phyloP scores from a whole-genome alignment of 2,888 invertebrate species.

The Exephanes ischioxanthus region DNA sequence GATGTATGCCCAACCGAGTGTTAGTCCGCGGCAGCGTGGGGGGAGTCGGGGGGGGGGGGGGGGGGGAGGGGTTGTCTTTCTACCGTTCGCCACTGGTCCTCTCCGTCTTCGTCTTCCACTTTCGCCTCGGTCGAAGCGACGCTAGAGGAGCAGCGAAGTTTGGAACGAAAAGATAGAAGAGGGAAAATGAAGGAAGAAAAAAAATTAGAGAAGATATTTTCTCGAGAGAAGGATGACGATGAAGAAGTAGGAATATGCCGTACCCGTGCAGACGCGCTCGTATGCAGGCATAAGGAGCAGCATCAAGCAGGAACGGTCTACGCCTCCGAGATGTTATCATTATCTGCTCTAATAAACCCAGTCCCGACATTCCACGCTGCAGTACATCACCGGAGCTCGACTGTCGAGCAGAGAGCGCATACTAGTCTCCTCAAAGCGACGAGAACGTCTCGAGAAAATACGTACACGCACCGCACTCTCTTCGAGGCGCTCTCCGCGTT shows the following conservation, averaged over 20 bases:
- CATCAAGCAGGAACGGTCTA: conserved; percentile 71
- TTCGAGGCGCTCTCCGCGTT: not conserved
- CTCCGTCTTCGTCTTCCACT: conserved; percentile 41
- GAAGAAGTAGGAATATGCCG: conserved; percentile 56
- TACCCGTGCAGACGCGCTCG: conserved; percentile 44
- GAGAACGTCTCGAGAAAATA: conserved; percentile 44
- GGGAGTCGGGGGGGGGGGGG: conserved; percentile 43
- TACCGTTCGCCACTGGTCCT: conserved; percentile 44
- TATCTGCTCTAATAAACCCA: conserved; percentile 82
- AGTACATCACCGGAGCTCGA: conserved; percentile 76
- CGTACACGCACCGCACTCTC: conserved; percentile 7
- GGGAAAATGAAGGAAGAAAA: conserved; percentile 44
- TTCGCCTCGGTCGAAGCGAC: conserved; percentile 9
- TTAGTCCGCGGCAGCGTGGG: conserved; percentile 72
- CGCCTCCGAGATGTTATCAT: conserved; percentile 82
- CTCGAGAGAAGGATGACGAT: conserved; percentile 64
- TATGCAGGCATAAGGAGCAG: conserved; percentile 57
- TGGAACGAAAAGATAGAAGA: conserved; percentile 28
- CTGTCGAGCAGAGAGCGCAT: conserved; percentile 54
- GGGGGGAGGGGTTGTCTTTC: conserved; percentile 54
- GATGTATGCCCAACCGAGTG: conserved; percentile 77
- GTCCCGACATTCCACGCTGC: conserved; percentile 77
- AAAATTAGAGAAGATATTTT: conserved; percentile 54
- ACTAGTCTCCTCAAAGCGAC: conserved; percentile 30
- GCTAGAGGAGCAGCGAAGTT: conserved; percentile 31